Conservation (phyloP, 2,797 vertebrate genomes). For the Silurus aristotelis region DNA sequence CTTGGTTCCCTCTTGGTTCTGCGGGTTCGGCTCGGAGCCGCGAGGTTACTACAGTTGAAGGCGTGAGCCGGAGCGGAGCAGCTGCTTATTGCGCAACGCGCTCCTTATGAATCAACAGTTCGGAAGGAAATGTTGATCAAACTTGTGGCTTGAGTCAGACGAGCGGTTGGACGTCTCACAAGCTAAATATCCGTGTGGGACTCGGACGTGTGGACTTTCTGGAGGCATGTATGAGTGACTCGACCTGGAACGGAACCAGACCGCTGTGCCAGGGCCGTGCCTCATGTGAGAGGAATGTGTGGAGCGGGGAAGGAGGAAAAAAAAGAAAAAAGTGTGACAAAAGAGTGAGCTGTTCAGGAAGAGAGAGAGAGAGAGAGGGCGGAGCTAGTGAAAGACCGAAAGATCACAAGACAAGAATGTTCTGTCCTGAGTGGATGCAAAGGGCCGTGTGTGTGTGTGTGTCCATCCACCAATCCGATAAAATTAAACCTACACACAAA, state of each 20-base stretch:
- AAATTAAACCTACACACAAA: no score
- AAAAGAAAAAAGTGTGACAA: background rate
- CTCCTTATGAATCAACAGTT: background rate
- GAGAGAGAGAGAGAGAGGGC: background rate
- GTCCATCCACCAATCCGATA: no score
- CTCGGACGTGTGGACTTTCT: constrained; percentile 34
- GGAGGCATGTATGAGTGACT: constrained; percentile 43
- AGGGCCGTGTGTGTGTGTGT: background rate
- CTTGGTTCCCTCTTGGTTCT: background rate
- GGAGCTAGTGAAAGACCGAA: background rate
- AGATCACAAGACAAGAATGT: background rate
- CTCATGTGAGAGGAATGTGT: constrained; percentile 54
- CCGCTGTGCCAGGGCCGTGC: constrained; percentile 26
- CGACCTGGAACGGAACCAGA: constrained; percentile 42
- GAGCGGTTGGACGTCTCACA: background rate
- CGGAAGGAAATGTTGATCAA: constrained; percentile 20
- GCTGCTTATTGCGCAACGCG: background rate
- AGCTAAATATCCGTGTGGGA: constrained; percentile 35
- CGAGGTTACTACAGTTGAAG: background rate
- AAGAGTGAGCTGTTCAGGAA: background rate
- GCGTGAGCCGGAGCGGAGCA: background rate
- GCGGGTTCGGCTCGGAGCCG: background rate
- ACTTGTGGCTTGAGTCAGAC: constrained; percentile 9
- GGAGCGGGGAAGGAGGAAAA: constrained; percentile 8
- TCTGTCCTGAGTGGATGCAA: background rate